These are phyloP conservation scores for Epistrophella euchroma DNA, from an alignment of 2,888 invertebrate genomes.

Conservation along the genomic window DNA sequence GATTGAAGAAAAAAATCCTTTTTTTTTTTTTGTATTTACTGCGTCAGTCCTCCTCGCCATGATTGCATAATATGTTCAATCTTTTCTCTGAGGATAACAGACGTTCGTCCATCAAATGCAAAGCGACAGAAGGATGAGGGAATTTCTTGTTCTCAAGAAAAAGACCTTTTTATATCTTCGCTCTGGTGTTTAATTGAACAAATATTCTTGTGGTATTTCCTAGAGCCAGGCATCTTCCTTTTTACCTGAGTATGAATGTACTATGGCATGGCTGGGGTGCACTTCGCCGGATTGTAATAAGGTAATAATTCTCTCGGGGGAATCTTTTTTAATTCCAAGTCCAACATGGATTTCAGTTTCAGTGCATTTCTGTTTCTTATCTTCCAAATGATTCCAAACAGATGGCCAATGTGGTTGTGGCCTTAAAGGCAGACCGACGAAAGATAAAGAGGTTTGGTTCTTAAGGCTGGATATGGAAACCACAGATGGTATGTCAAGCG, in stretches of 20 bases:
- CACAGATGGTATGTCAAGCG: constrained; percentile 71
- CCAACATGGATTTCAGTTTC: constrained; percentile 44
- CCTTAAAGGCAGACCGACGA: constrained; percentile 12
- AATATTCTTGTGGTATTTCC: constrained; percentile 47
- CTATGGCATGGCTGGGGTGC: not conserved
- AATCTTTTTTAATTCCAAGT: constrained; percentile 65
- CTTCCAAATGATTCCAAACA: constrained; percentile 58
- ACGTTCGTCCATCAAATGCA: constrained; percentile 64
- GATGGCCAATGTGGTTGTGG: constrained; percentile 67
- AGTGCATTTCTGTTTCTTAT: constrained; percentile 65
- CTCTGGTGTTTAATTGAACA: constrained; percentile 73
- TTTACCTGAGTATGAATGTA: constrained; percentile 37
- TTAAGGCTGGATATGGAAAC: constrained; percentile 37
- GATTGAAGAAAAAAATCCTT: constrained; percentile 49
- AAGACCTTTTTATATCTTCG: constrained; percentile 19
- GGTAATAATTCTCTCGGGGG: constrained; percentile 63
- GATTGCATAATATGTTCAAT: constrained; percentile 57
- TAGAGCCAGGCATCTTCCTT: constrained; percentile 6
- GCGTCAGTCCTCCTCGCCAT: constrained; percentile 18
- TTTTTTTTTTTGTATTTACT: constrained; percentile 55
- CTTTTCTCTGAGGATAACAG: constrained; percentile 27
- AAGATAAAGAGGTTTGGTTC: not conserved
- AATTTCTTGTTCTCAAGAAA: constrained; percentile 11
- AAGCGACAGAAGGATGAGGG: constrained; percentile 59
- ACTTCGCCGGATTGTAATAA: constrained; percentile 45